Evolutionary conservation across 2,113 vertebrate genomes (phyloP).

Genomic region (Oreochromis aureus): DNA sequence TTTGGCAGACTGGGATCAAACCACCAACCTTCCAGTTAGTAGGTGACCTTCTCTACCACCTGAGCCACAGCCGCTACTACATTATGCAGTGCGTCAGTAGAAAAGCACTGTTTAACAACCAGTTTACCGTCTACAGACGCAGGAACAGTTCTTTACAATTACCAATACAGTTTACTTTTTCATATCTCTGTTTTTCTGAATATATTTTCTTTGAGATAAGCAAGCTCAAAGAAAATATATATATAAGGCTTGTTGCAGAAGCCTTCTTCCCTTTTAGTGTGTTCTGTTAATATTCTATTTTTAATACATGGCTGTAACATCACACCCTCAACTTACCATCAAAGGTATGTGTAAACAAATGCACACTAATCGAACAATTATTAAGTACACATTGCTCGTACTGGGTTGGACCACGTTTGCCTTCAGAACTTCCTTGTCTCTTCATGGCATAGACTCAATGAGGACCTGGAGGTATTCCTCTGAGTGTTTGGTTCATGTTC

Average conservation of each 20-base stretch:
- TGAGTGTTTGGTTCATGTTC: neutral
- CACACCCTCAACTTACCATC: neutral
- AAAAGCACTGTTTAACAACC: neutral
- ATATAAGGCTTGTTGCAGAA: neutral
- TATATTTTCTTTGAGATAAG: neutral
- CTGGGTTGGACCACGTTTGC: neutral
- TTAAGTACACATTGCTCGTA: neutral
- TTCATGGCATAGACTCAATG: neutral
- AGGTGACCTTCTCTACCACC: neutral
- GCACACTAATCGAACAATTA: neutral
- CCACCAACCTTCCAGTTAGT: neutral
- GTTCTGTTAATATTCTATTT: neutral
- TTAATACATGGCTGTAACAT: neutral
- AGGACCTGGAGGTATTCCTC: neutral
- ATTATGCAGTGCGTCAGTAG: neutral
- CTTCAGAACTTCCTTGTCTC: neutral
- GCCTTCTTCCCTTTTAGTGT: neutral
- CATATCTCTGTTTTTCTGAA: neutral
- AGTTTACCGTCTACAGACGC: neutral
- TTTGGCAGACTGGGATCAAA: neutral
- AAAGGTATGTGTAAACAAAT: neutral
- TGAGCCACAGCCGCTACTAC: neutral
- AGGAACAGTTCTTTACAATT: neutral
- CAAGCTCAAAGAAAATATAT: too few relatives aligned
- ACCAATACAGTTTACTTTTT: neutral